Evolutionary conservation across 2,888 invertebrate species (phyloP).

Genomic region (Ichneumoninae sp.): DNA sequence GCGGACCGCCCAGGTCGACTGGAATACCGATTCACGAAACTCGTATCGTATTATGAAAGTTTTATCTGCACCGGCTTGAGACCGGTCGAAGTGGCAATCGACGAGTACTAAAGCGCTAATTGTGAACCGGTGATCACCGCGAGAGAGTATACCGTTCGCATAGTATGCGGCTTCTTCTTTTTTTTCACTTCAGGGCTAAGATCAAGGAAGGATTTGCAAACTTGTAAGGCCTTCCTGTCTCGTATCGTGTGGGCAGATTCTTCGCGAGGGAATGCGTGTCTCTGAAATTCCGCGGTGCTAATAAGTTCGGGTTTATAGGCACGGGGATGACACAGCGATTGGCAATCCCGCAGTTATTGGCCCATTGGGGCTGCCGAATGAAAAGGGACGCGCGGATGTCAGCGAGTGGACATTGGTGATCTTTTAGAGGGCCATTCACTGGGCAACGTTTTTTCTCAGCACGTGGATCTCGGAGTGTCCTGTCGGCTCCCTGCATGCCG

Average conservation of each 20-base stretch:
- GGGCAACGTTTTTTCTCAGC: neutral
- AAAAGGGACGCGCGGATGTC: neutral
- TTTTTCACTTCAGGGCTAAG: conserved; percentile 27
- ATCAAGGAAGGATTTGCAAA: conserved; percentile 43
- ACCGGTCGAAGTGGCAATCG: conserved; percentile 72
- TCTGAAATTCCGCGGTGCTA: conserved; percentile 23
- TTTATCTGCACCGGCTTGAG: conserved; percentile 70
- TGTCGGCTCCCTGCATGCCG: conserved; percentile 16
- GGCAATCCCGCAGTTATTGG: neutral
- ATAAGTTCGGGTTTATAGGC: conserved; percentile 15
- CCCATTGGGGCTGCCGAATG: neutral
- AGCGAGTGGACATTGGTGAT: neutral
- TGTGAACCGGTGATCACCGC: conserved; percentile 55
- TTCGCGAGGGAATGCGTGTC: conserved; percentile 34
- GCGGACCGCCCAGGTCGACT: conserved; percentile 76
- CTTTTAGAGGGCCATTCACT: neutral
- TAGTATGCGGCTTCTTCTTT: conserved; percentile 21
- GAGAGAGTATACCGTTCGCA: conserved; percentile 13
- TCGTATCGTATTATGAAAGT: conserved; percentile 75
- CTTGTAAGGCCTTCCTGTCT: conserved; percentile 40
- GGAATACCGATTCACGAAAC: conserved; percentile 51
- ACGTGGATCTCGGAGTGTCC: neutral
- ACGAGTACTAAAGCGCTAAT: conserved; percentile 73
- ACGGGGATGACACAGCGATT: neutral
- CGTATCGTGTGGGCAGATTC: conserved; percentile 54